A percentile compares a stretch with the other conserved stretches of the same genome.
phyloP scores from a whole-genome alignment of 2,797 vertebrate genomes.

The Xyrichtys novacula region DNA sequence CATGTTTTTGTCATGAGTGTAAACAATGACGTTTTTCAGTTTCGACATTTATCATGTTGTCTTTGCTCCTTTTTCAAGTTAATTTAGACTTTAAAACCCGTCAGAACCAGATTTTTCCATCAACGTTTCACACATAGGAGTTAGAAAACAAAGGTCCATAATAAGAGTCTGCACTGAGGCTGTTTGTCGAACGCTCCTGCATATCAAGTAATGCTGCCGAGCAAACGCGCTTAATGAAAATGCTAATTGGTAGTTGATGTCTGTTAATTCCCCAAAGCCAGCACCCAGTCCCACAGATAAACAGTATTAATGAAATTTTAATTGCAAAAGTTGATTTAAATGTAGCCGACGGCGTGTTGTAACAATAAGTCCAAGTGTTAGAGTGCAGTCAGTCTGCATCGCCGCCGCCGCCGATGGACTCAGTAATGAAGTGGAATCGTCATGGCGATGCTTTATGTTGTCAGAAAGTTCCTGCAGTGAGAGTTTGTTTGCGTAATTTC shows the following conservation, averaged over 20 bases:
- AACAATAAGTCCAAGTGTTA: slow-evolving; percentile 37
- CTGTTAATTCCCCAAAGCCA: slow-evolving; percentile 74
- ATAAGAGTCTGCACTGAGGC: background rate
- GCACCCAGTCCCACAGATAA: slow-evolving; percentile 68
- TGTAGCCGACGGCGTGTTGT: slow-evolving; percentile 37
- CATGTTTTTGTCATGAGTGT: too few species aligned
- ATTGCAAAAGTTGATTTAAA: slow-evolving; percentile 68
- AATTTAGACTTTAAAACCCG: too few species aligned
- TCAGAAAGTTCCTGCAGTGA: slow-evolving; percentile 42
- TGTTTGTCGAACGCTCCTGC: slow-evolving; percentile 47
- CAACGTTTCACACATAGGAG: slow-evolving; percentile 11
- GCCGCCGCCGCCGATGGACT: slow-evolving; percentile 17
- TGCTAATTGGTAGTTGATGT: slow-evolving; percentile 77
- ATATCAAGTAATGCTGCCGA: slow-evolving; percentile 48
- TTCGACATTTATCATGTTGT: too few species aligned
- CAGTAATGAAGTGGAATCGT: slow-evolving; percentile 38
- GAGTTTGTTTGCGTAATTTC: slow-evolving; percentile 56
- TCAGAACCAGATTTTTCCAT: too few species aligned
- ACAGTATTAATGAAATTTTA: slow-evolving; percentile 74
- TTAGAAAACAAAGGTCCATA: slow-evolving; percentile 25
- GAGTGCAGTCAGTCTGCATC: background rate
- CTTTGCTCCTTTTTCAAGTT: too few species aligned
- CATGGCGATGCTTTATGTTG: slow-evolving; percentile 28
- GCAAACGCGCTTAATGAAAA: slow-evolving; percentile 75
- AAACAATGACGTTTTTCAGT: too few species aligned